phyloP scores from a whole-genome alignment of 2,113 vertebrate genomes.

The Chauna torquata region DNA sequence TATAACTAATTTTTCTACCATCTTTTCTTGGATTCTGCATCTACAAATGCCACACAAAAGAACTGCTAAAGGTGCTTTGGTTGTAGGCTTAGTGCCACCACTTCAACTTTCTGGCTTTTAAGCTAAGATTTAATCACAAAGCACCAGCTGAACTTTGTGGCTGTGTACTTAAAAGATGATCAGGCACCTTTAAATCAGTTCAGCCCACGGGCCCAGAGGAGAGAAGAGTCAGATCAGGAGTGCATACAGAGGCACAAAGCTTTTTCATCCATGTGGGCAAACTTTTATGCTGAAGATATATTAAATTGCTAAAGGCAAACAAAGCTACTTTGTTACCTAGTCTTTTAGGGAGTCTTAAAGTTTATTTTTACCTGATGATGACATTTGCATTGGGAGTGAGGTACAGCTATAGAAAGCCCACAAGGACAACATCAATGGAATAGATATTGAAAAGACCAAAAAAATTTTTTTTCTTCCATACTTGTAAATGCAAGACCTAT shows the following conservation, averaged over 20 bases:
- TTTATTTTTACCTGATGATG: constrained; percentile 70
- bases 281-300: constrained; percentile 57
- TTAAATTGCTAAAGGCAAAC: constrained; percentile 71
- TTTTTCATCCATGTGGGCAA: constrained; percentile 51
- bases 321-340: constrained; percentile 59
- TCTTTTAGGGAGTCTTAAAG: constrained; percentile 21
- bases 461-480: constrained; percentile 3
- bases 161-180: constrained; percentile 60
- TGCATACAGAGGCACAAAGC: constrained; percentile 16
- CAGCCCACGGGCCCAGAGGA: constrained; percentile 11
- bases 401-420: constrained; percentile 48
- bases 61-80: not conserved
- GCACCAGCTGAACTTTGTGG: constrained; percentile 28
- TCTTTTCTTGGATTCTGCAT: not conserved
- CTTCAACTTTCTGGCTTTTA: constrained; percentile 20
- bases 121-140: constrained; percentile 34
- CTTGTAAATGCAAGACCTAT: constrained; percentile 48
- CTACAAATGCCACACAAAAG: not conserved
- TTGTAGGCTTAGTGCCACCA: not conserved
- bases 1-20: not conserved
- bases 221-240: constrained; percentile 18
- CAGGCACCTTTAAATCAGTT: constrained; percentile 51
- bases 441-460: constrained; percentile 51
- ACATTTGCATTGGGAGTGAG: constrained; percentile 67
- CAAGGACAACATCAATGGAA: constrained; percentile 37